Conservation (phyloP, 2,888 invertebrate species). For the Macrophya annulata region DNA sequence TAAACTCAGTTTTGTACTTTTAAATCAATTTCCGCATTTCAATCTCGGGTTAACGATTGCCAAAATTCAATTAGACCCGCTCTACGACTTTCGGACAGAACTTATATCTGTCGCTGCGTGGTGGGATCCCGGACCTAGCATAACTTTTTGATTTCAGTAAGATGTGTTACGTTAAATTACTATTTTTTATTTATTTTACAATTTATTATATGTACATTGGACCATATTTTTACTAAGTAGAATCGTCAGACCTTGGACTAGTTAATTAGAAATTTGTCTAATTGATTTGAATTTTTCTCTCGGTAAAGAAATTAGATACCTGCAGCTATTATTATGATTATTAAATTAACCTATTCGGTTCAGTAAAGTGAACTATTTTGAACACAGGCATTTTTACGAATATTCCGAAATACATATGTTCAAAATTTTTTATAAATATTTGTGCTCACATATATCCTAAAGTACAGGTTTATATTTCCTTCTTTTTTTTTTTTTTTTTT, state of each 20-base stretch:
- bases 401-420: not conserved
- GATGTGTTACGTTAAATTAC: not conserved
- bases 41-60: not conserved
- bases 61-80: conserved; percentile 7
- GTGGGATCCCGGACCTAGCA: conserved; percentile 20
- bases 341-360: not conserved
- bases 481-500: not conserved
- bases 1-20: not conserved
- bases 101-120: not conserved
- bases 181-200: not conserved
- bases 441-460: not conserved
- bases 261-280: not conserved
- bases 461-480: not conserved
- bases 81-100: not conserved
- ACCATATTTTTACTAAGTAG: not conserved
- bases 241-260: not conserved
- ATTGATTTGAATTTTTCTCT: not conserved
- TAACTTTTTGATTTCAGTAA: not conserved
- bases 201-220: not conserved
- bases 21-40: not conserved
- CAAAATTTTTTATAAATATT: conserved; percentile 20
- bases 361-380: not conserved
- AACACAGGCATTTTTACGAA: not conserved
- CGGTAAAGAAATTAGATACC: not conserved
- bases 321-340: not conserved